Evolutionary conservation across 2,113 vertebrate genomes (phyloP).

Genomic region (Oncorhynchus kisutch): DNA sequence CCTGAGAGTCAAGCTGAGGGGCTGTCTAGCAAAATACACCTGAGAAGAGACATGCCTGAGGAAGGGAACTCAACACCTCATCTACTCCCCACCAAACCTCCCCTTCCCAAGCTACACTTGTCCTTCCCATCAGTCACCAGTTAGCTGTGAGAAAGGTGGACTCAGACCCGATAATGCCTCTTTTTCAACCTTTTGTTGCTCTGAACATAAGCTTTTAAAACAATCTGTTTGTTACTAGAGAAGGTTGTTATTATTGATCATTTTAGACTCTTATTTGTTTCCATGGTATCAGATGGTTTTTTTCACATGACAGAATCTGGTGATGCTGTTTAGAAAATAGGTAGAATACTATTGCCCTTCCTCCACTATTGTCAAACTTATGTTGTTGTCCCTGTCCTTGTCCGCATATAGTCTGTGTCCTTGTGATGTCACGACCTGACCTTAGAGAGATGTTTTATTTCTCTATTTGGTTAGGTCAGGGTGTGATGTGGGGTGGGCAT

Average conservation of each 20-base stretch:
- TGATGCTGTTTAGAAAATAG: conserved; percentile 8
- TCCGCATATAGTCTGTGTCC: background rate
- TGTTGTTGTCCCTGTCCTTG: conserved; percentile 17
- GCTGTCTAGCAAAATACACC: conserved; percentile 37
- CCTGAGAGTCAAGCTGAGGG: background rate
- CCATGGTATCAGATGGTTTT: background rate
- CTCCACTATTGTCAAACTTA: background rate
- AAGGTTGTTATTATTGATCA: conserved; percentile 41
- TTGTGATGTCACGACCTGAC: background rate
- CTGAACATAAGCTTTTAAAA: conserved; percentile 38
- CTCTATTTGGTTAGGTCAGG: no score
- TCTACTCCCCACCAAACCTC: conserved; percentile 25
- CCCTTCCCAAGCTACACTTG: conserved; percentile 61
- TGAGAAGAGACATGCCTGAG: conserved; percentile 42
- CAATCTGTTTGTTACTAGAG: conserved; percentile 50
- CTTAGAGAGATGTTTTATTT: no score
- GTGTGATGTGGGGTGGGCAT: no score
- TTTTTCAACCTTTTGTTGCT: conserved; percentile 53
- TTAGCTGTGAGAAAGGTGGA: conserved; percentile 47
- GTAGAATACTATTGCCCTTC: background rate
- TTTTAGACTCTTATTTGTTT: conserved; percentile 5
- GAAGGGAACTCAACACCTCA: conserved; percentile 61
- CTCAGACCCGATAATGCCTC: conserved; percentile 41
- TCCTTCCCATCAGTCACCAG: conserved; percentile 41
- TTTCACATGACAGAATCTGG: conserved; percentile 8